A percentile compares a stretch with the other conserved stretches of the same genome.
Conservation (phyloP, 35 echinoderm and acorn worm species). For the Apostichopus parvimensis region DNA sequence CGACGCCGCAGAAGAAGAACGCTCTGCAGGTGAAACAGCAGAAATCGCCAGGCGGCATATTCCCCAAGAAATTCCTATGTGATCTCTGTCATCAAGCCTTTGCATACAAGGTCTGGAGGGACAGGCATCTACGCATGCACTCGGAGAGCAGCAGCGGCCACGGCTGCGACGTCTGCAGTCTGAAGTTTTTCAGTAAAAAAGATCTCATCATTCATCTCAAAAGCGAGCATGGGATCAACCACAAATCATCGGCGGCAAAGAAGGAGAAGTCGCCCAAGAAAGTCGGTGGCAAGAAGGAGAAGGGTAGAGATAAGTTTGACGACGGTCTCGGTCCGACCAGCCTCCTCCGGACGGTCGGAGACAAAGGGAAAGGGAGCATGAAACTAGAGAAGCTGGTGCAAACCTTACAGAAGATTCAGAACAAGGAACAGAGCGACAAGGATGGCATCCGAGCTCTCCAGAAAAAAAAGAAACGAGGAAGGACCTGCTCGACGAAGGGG, state of each 20-base stretch:
- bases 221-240: background rate
- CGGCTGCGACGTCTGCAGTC: slow-evolving; percentile 6
- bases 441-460: background rate
- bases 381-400: background rate
- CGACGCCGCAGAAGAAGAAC: background rate
- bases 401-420: background rate
- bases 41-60: background rate
- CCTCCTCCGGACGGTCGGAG: background rate
- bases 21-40: background rate
- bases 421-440: background rate
- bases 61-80: slow-evolving; percentile 50
- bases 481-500: background rate
- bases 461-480: background rate
- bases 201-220: slow-evolving; percentile 1
- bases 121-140: slow-evolving; percentile 60
- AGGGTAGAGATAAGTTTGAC: background rate
- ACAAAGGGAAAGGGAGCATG: background rate
- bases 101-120: slow-evolving; percentile 61
- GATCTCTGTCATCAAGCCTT: slow-evolving; percentile 59
- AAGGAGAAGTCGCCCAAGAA: background rate
- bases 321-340: background rate
- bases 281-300: background rate
- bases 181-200: slow-evolving; percentile 45
- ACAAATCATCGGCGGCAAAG: background rate
- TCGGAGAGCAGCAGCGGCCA: background rate